Percentiles rank a stretch among this genome's conserved stretches.
Conservation (phyloP, 2,113 vertebrate genomes). For the Melanostigma gelatinosum region DNA sequence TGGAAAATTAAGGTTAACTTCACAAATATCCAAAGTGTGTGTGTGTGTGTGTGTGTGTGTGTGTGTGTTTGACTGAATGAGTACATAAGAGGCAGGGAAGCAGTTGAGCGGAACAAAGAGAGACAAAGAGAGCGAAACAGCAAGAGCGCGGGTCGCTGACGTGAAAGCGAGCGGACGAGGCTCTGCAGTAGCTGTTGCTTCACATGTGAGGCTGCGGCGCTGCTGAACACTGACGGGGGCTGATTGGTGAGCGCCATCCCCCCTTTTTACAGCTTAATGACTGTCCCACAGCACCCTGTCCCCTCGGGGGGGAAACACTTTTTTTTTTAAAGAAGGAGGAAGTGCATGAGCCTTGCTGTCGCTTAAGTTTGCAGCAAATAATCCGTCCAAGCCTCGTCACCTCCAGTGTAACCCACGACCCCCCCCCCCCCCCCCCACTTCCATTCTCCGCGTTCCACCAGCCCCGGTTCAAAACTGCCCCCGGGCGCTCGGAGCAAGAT, state of each 20-base stretch:
- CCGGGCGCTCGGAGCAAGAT: slow-evolving; percentile 42
- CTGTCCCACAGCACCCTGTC: slow-evolving; percentile 52
- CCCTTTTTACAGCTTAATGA: slow-evolving; percentile 50
- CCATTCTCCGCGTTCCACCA: slow-evolving; percentile 38
- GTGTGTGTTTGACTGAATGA: slow-evolving; percentile 24
- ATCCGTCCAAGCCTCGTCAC: slow-evolving; percentile 61
- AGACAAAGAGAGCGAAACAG: slow-evolving; percentile 45
- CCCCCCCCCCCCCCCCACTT: neutral
- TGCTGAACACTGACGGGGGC: slow-evolving; percentile 50
- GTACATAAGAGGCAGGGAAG: slow-evolving; percentile 24
- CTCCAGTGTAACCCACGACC: slow-evolving; percentile 21
- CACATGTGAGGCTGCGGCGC: slow-evolving; percentile 59
- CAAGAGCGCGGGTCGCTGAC: slow-evolving; percentile 43
- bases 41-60: too few relatives aligned
- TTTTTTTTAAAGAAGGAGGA: slow-evolving; percentile 65
- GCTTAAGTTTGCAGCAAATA: slow-evolving; percentile 68
- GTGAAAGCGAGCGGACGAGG: slow-evolving; percentile 52
- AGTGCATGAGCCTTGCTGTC: slow-evolving; percentile 66
- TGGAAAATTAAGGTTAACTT: slow-evolving; percentile 7
- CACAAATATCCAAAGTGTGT: neutral
- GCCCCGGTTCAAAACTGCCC: slow-evolving; percentile 66
- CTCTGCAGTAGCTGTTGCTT: slow-evolving; percentile 65
- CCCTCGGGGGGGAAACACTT: slow-evolving; percentile 64
- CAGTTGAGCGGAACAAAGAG: slow-evolving; percentile 37
- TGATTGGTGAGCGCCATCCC: slow-evolving; percentile 57